Evolutionary conservation across 2,797 vertebrate genomes (phyloP).

Genomic region (Bradypus variegatus): DNA sequence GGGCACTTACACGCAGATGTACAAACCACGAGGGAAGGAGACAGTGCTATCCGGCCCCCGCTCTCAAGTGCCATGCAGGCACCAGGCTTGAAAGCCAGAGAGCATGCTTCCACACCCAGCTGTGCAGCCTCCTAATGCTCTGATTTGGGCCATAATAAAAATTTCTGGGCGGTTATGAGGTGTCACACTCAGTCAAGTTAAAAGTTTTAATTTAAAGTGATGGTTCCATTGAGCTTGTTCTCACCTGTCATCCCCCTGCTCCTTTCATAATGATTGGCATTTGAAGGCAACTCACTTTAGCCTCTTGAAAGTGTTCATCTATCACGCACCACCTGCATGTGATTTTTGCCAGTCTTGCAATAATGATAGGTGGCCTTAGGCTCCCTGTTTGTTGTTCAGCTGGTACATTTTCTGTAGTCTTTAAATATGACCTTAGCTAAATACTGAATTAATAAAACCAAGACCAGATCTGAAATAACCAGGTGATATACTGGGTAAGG

Average conservation of each 20-base stretch:
- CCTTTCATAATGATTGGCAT: neutral
- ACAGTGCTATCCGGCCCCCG: neutral
- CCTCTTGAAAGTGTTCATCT: neutral
- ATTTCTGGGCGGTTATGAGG: neutral
- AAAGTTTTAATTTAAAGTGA: conserved; percentile 27
- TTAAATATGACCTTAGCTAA: conserved; percentile 17
- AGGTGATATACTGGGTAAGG: neutral
- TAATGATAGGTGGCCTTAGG: neutral
- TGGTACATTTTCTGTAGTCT: neutral
- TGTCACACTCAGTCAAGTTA: neutral
- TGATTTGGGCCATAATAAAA: conserved; percentile 20
- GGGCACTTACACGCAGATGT: neutral
- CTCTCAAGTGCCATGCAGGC: neutral
- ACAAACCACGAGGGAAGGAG: neutral
- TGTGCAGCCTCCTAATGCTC: neutral
- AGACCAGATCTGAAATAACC: neutral
- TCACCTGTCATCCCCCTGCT: neutral
- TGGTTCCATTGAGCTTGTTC: neutral
- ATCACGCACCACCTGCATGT: neutral
- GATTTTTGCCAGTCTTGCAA: neutral
- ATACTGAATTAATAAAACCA: neutral
- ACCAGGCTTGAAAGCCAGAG: neutral
- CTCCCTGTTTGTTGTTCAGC: conserved; percentile 6
- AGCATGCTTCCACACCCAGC: neutral
- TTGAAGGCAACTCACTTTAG: conserved; percentile 1